phyloP scores from a whole-genome alignment of 2,113 vertebrate genomes.

The Plestiodon gilberti region DNA sequence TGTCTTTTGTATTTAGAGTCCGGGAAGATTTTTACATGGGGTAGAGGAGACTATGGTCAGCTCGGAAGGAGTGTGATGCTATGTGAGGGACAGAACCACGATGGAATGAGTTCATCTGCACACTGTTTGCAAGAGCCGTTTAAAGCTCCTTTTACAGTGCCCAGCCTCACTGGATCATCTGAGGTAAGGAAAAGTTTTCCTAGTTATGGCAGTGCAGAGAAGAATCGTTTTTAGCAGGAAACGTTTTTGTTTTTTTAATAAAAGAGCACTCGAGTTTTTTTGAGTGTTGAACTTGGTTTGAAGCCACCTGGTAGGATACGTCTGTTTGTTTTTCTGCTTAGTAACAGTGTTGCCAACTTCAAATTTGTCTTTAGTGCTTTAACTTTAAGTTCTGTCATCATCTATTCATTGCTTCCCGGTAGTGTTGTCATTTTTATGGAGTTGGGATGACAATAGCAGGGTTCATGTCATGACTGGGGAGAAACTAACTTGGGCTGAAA shows the following conservation, averaged over 20 bases:
- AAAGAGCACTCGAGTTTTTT: slow-evolving; percentile 43
- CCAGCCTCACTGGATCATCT: slow-evolving; percentile 80
- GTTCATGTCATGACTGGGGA: neutral
- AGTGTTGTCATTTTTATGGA: neutral
- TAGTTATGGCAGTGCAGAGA: too few relatives aligned
- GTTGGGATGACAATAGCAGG: neutral
- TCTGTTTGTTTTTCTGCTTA: slow-evolving; percentile 56
- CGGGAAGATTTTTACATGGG: slow-evolving; percentile 90
- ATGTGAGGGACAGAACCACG: slow-evolving; percentile 38
- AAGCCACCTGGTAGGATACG: slow-evolving; percentile 35
- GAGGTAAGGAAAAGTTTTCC: slow-evolving; percentile 77
- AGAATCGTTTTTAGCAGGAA: too few relatives aligned
- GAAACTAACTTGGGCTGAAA: too few relatives aligned
- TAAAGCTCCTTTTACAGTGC: slow-evolving; percentile 73
- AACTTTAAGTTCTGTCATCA: neutral
- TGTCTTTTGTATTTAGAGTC: slow-evolving; percentile 80
- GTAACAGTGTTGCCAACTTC: slow-evolving; percentile 61
- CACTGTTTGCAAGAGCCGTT: slow-evolving; percentile 17
- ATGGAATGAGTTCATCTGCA: slow-evolving; percentile 20
- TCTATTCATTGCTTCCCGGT: slow-evolving; percentile 4
- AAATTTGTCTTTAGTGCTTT: slow-evolving; percentile 47
- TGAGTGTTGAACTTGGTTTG: slow-evolving; percentile 41
- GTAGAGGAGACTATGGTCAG: slow-evolving; percentile 90
- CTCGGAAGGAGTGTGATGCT: slow-evolving; percentile 75
- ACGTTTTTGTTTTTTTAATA: slow-evolving; percentile 24